Conservation (phyloP, 2,888 invertebrate species). For the Belgica antarctica region DNA sequence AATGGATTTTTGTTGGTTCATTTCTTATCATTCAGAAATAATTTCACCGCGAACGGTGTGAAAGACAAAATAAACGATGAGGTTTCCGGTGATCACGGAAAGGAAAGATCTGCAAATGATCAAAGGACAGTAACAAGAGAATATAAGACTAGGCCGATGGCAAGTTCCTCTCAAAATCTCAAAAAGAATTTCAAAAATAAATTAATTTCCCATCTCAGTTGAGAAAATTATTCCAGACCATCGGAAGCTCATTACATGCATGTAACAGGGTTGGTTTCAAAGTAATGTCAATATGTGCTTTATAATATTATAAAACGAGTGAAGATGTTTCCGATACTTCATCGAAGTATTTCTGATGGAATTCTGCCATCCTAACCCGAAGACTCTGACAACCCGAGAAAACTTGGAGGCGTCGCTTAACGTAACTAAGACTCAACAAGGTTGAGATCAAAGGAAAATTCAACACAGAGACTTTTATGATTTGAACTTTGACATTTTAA, state of each 20-base stretch:
- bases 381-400: conserved; percentile 57
- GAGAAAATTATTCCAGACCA: no score
- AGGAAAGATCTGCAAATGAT: conserved; percentile 53
- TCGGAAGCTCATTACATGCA: no score
- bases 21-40: no score
- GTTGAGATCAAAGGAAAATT: no score
- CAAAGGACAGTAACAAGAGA: conserved; percentile 52
- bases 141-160: conserved; percentile 57
- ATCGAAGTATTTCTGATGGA: no score
- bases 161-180: background rate
- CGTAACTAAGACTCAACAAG: conserved; percentile 53
- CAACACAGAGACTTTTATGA: background rate
- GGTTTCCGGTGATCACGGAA: conserved; percentile 55
- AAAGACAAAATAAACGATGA: conserved; percentile 54
- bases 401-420: conserved; percentile 57
- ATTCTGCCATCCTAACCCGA: no score
- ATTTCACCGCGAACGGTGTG: conserved; percentile 46
- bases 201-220: conserved; percentile 49
- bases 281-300: no score
- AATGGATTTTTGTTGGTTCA: no score
- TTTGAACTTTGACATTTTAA: background rate
- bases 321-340: no score
- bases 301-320: no score
- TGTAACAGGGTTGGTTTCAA: no score
- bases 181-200: background rate